Percentiles rank a stretch among this genome's conserved stretches.
Conservation (phyloP, 2,113 vertebrate genomes). For the Psilopogon haemacephalus region DNA sequence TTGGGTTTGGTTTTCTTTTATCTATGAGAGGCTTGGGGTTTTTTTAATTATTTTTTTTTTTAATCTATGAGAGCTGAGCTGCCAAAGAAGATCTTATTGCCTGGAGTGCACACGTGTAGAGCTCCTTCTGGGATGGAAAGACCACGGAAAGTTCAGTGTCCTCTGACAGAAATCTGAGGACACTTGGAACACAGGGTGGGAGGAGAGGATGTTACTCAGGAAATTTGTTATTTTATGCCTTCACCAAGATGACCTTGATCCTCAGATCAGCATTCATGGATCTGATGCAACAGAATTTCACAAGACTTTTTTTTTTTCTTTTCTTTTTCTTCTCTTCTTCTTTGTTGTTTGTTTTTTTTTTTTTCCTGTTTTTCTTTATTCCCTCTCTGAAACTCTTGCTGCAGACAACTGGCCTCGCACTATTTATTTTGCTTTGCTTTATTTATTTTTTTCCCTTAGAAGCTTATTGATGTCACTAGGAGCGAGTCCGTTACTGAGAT, state of each 20-base stretch:
- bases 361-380: neutral
- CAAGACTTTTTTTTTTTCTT: neutral
- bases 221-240: constrained; percentile 7
- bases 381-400: neutral
- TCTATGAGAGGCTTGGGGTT: too few species aligned
- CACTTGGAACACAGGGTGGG: neutral
- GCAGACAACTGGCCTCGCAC: neutral
- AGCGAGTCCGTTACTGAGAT: neutral
- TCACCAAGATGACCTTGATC: neutral
- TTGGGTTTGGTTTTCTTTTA: too few species aligned
- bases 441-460: constrained; percentile 40
- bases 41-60: too few species aligned
- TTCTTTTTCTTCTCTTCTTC: too few species aligned
- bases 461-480: neutral
- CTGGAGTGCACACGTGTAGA: neutral
- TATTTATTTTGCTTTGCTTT: constrained; percentile 36
- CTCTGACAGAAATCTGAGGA: neutral
- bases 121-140: neutral
- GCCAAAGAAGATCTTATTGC: neutral
- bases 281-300: neutral
- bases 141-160: neutral
- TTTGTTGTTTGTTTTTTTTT: neutral
- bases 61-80: neutral
- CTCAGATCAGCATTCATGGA: neutral
- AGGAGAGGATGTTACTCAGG: neutral